Base-by-base conservation (phyloP, 2,113 vertebrate species). In the Lepus timidus region DNA sequence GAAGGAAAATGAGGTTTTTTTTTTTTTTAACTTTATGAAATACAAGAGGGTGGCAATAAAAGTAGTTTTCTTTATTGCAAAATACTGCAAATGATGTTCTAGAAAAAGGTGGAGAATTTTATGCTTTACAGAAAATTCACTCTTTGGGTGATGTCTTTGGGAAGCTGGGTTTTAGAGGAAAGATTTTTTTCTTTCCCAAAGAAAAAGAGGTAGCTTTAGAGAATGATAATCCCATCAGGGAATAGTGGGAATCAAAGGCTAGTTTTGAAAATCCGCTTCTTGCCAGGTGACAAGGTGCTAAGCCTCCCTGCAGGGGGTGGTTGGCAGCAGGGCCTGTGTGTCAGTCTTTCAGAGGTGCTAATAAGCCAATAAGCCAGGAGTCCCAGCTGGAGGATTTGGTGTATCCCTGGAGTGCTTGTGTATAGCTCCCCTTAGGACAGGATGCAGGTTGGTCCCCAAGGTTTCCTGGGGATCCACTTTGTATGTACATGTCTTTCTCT, bases 231-330 rank as follows among this genome's bases (percentile, higher is more conserved):
- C 73, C 44, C 84, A 39, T 82, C 39, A 68, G 73, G 78, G 73
- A 92, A 86, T 92, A 88, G 93, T 94, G 88, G 19, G 70, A 93
- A 80, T 93, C 58, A 90, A 87, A 90, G 61, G 39, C 71, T 91
- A 6, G 58, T 93, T 95, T 96, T 79, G 74, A 88, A 85, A 96
- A 92, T 94, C 19, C 61, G 13, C 70, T 61, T 88, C 85, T 92
- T 89, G 90, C 74, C 61, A 84, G 88, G 79, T 89, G 88, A 85
- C 93, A 93, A 95, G 95, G 88, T 19, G 36, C 51, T 95, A 96
- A 97, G 88, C 93, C 95, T 16, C 85, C 62, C 31, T 76, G 76
- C 88, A 73, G 73, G 90, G 85, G 85, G 33, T 55, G 73, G 39
- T 92, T 87, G 70, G 82, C 31, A 75, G 90, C 67, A 51, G 14